Conservation (phyloP, 2,113 vertebrate species). For the Cheirogaleus medius region DNA sequence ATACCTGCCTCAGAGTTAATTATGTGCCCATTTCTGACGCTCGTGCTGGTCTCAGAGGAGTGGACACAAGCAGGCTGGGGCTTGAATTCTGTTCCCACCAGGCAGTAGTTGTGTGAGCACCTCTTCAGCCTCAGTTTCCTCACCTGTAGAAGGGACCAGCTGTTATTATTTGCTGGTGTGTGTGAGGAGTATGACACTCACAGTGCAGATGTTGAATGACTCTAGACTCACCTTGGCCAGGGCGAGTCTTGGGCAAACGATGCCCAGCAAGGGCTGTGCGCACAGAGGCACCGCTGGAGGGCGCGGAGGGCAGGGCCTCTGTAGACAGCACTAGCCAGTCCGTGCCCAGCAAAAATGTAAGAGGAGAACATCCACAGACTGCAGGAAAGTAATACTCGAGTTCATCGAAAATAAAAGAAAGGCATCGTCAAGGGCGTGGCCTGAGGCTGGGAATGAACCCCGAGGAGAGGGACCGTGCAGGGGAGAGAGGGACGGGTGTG, state of each 20-base stretch:
- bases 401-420: neutral
- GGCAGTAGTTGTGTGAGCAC: neutral
- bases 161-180: fast-evolving
- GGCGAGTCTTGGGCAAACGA: too few relatives aligned
- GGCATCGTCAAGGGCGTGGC: neutral
- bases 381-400: neutral
- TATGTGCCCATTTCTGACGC: fast-evolving
- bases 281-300: neutral
- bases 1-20: neutral
- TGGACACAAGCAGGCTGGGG: neutral
- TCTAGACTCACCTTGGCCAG: neutral
- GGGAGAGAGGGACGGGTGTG: neutral
- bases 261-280: fast-evolving
- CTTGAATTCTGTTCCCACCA: neutral
- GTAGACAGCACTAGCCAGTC: neutral
- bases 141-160: neutral
- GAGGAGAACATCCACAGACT: neutral
- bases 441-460: neutral
- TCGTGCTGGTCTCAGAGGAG: neutral
- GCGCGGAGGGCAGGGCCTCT: neutral
- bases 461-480: too few relatives aligned
- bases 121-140: neutral
- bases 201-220: neutral
- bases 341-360: neutral
- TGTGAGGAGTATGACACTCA: neutral